Evolutionary conservation across 2,113 vertebrate genomes (phyloP).

Genomic region (Gasterosteus nipponicus): DNA sequence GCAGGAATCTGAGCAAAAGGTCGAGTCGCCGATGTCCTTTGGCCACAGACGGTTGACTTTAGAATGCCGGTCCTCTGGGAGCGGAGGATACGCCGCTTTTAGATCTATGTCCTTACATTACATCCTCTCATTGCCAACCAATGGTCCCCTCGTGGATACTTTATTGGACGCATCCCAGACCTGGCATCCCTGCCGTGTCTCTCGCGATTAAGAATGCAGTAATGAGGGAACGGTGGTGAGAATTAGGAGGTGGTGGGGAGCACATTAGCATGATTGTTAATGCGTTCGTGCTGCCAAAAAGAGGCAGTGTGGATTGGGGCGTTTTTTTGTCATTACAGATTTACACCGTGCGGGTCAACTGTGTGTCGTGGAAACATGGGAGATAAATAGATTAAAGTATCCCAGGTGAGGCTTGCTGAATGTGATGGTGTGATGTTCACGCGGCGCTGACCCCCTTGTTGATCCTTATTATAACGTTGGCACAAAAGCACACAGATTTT

Average conservation of each 20-base stretch:
- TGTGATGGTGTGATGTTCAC: slow-evolving; percentile 55
- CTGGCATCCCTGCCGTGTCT: slow-evolving; percentile 72
- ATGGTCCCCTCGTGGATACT: slow-evolving; percentile 72
- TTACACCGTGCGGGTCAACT: slow-evolving; percentile 37
- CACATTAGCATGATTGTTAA: slow-evolving; percentile 50
- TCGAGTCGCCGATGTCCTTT: slow-evolving; percentile 31
- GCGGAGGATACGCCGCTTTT: slow-evolving; percentile 78
- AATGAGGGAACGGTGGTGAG: slow-evolving; percentile 71
- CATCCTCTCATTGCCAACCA: slow-evolving; percentile 72
- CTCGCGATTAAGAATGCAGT: slow-evolving; percentile 60
- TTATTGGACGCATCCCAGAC: slow-evolving; percentile 70
- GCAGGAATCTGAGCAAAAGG: slow-evolving; percentile 31
- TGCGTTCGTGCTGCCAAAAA: slow-evolving; percentile 26
- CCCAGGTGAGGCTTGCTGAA: slow-evolving; percentile 55
- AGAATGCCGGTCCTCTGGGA: slow-evolving; percentile 66
- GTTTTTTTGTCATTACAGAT: slow-evolving; percentile 55
- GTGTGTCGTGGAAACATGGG: slow-evolving; percentile 33
- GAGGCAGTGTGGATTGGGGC: neutral
- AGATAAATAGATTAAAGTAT: slow-evolving; percentile 63
- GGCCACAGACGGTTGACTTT: slow-evolving; percentile 43
- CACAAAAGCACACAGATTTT: slow-evolving; percentile 72
- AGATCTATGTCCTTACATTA: slow-evolving; percentile 73
- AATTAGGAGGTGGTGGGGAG: slow-evolving; percentile 30
- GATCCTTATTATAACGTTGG: slow-evolving; percentile 76
- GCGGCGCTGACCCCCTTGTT: slow-evolving; percentile 64